Conservation (phyloP, 2,113 vertebrate genomes). For the Sorex fumeus region DNA sequence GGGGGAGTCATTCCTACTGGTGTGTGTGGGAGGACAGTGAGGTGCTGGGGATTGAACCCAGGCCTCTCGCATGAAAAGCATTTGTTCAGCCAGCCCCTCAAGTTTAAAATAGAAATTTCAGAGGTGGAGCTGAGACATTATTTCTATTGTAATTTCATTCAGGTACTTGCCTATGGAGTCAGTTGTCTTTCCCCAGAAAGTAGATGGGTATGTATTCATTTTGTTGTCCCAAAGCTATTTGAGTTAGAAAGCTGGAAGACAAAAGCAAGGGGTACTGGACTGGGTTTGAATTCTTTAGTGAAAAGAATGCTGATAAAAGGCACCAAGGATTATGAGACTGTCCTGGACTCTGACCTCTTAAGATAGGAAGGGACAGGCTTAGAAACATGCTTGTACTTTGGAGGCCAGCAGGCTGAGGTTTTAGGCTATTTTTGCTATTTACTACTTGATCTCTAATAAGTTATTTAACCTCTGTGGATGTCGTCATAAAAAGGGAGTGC, state of each 20-base stretch:
- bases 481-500: no score
- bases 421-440: slow-evolving; percentile 39
- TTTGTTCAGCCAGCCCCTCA: neutral
- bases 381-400: neutral
- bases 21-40: no score
- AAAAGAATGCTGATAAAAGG: neutral
- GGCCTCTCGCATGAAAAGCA: no score
- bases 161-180: neutral
- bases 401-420: neutral
- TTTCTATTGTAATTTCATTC: neutral
- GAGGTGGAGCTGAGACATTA: neutral
- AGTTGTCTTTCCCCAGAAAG: neutral
- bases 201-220: neutral
- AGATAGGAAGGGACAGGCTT: neutral
- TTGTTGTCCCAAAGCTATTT: neutral
- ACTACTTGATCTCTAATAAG: slow-evolving; percentile 18
- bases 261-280: neutral
- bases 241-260: slow-evolving; percentile 50
- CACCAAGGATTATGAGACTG: neutral
- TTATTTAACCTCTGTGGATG: neutral
- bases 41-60: no score
- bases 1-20: no score
- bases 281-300: neutral
- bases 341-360: neutral
- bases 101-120: neutral